Evolutionary conservation across 2,797 vertebrate species (phyloP).

Genomic region (Rhabdomys pumilio): DNA sequence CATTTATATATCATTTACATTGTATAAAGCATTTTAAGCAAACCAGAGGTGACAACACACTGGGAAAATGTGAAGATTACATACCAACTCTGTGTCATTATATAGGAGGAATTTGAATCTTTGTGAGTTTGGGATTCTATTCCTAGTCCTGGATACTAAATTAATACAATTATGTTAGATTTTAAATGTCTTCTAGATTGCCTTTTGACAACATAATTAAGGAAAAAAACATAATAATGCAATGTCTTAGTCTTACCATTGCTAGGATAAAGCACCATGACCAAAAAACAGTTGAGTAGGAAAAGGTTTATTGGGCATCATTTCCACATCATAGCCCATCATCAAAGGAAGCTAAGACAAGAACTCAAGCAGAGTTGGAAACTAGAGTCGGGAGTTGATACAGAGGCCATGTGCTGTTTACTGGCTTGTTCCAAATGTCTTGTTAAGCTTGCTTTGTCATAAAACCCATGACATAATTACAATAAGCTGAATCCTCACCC

Average conservation of each 20-base stretch:
- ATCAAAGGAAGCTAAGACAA: neutral
- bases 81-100: neutral
- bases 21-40: neutral
- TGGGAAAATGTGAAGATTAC: neutral
- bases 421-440: neutral
- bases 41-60: neutral
- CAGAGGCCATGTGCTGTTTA: neutral
- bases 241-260: neutral
- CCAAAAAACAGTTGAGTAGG: neutral
- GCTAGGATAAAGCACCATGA: neutral
- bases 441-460: neutral
- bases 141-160: neutral
- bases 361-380: neutral
- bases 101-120: neutral
- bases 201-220: neutral
- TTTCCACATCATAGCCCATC: neutral
- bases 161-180: neutral
- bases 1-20: neutral
- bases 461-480: neutral
- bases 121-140: neutral
- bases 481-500: too few species aligned
- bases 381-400: neutral
- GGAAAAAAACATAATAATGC: neutral
- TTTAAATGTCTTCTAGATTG: neutral
- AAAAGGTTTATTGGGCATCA: neutral